These are phyloP conservation scores for Candidula unifasciata DNA, from an alignment of 2,888 invertebrate genomes.

Conservation along the genomic window DNA sequence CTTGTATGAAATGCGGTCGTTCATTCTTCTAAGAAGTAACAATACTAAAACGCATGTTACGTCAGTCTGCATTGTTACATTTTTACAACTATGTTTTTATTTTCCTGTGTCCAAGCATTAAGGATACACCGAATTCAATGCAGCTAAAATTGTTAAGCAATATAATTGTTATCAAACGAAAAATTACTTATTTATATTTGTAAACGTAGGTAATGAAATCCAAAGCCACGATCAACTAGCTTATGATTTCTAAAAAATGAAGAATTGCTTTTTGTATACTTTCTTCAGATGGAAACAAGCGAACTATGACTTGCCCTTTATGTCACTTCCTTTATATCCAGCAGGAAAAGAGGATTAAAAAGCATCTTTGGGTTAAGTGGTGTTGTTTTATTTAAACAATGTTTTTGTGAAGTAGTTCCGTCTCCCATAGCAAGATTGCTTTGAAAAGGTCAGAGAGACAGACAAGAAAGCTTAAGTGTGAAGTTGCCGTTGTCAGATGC, in stretches of 20 bases:
- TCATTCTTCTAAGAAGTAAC: neutral
- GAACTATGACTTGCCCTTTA: neutral
- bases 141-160: too few species aligned
- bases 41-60: neutral
- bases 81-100: too few species aligned
- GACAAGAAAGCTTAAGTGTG: neutral
- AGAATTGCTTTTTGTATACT: neutral
- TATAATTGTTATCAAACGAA: too few species aligned
- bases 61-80: too few species aligned
- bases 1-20: neutral
- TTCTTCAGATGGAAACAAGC: neutral
- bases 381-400: conserved; percentile 36
- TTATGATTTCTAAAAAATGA: neutral
- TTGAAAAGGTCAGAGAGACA: neutral
- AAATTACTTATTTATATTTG: too few species aligned
- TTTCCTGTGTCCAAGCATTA: too few species aligned
- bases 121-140: too few species aligned
- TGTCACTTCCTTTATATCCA: neutral
- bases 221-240: too few species aligned
- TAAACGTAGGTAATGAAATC: too few species aligned
- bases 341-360: conserved; percentile 2
- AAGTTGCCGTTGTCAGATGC: neutral
- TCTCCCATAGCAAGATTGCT: neutral
- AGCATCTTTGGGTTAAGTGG: neutral
- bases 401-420: conserved; percentile 11